Conservation (phyloP, 2,888 invertebrate genomes). For the Melikaiella ostensackeni region DNA sequence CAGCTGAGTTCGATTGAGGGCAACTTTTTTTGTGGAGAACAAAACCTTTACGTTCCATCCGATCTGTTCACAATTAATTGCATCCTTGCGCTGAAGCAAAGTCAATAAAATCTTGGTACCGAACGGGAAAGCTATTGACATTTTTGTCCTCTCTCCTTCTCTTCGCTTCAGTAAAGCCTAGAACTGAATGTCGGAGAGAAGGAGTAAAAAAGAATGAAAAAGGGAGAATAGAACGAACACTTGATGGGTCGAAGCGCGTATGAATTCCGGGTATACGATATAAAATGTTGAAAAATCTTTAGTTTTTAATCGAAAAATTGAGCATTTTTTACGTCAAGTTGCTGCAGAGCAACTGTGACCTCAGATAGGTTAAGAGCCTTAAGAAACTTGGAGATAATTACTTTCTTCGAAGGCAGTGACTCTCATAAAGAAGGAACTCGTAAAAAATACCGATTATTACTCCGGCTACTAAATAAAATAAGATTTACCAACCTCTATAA, state of each 20-base stretch:
- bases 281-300: background rate
- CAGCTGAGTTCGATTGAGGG: constrained; percentile 10
- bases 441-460: constrained; percentile 29
- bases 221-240: constrained; percentile 27
- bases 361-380: constrained; percentile 12
- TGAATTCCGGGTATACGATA: constrained; percentile 23
- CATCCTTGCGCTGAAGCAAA: constrained; percentile 39
- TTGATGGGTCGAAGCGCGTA: constrained; percentile 32
- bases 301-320: background rate
- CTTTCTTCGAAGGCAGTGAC: constrained; percentile 29
- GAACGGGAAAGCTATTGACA: constrained; percentile 38
- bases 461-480: background rate
- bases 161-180: constrained; percentile 35
- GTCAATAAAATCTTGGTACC: constrained; percentile 38
- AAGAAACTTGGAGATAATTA: constrained; percentile 26
- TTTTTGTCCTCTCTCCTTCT: constrained; percentile 39
- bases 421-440: constrained; percentile 25
- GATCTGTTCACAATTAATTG: constrained; percentile 40
- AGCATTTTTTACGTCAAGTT: constrained; percentile 9
- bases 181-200: constrained; percentile 35
- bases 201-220: constrained; percentile 37
- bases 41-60: constrained; percentile 38
- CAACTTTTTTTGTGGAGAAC: constrained; percentile 15
- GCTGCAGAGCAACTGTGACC: constrained; percentile 16
- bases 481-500: constrained; percentile 17